These are phyloP conservation scores for Danionella cerebrum DNA, from an alignment of 2,113 vertebrate genomes.

Conservation along the genomic window DNA sequence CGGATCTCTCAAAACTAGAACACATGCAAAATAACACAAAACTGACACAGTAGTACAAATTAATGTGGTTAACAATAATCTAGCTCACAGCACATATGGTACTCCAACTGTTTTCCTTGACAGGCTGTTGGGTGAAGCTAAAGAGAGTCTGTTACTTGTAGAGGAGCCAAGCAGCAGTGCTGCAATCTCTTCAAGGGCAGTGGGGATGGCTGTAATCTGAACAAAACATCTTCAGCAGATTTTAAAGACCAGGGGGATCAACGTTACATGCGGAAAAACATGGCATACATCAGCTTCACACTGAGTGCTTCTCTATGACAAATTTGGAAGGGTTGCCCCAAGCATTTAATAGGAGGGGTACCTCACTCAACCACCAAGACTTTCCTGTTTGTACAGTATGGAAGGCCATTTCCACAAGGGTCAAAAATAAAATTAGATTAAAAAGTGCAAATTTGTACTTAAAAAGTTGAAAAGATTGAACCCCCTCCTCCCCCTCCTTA, in stretches of 20 bases:
- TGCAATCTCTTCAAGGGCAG: conserved; percentile 36
- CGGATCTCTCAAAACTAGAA: not conserved
- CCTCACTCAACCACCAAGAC: no score
- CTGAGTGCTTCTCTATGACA: no score
- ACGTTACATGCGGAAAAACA: no score
- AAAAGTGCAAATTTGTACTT: no score
- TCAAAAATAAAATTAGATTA: no score
- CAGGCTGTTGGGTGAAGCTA: conserved; percentile 13
- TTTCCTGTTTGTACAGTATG: no score
- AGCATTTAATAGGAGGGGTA: no score
- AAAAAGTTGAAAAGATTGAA: no score
- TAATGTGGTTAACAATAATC: conserved; percentile 7
- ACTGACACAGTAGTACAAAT: not conserved
- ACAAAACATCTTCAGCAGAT: conserved; percentile 43
- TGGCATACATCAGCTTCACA: no score
- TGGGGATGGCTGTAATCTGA: conserved; percentile 39
- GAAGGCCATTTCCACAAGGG: no score
- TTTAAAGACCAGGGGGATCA: conserved; percentile 34
- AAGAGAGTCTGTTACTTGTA: conserved; percentile 24
- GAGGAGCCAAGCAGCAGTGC: conserved; percentile 3
- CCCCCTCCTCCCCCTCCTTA: no score
- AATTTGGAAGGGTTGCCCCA: no score
- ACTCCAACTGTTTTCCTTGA: conserved; percentile 27
- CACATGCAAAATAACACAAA: not conserved
- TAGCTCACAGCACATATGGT: conserved; percentile 26